phyloP scores from a whole-genome alignment of 2,888 invertebrate genomes.

The Melieria picta region DNA sequence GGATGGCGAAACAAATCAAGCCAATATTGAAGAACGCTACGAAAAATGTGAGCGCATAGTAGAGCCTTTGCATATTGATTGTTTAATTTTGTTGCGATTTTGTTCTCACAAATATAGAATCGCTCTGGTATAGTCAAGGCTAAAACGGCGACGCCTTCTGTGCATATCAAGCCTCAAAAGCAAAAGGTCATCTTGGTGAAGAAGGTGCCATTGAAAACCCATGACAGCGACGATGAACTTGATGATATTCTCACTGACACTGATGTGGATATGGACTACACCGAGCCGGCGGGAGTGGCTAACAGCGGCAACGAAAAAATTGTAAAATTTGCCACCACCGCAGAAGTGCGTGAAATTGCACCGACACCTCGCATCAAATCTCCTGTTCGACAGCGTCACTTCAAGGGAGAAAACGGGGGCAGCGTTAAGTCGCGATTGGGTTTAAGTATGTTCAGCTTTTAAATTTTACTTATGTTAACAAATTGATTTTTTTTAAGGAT shows the following conservation, averaged over 20 bases:
- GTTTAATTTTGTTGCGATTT: no score
- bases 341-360: constrained; percentile 65
- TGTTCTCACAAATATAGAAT: constrained; percentile 29
- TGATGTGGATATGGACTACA: constrained; percentile 47
- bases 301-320: constrained; percentile 57
- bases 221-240: constrained; percentile 53
- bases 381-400: constrained; percentile 25
- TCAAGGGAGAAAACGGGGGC: constrained; percentile 35
- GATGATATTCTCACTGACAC: constrained; percentile 42
- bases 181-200: constrained; percentile 64
- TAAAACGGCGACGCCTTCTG: constrained; percentile 44
- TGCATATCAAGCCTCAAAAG: constrained; percentile 46
- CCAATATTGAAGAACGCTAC: constrained; percentile 61
- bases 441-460: constrained; percentile 31
- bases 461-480: no score
- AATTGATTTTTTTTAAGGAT: no score
- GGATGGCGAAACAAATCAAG: constrained; percentile 52
- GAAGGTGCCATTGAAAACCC: constrained; percentile 62
- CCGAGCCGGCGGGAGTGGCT: constrained; percentile 29
- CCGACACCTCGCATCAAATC: constrained; percentile 45
- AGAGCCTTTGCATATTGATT: background rate
- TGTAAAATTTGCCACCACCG: constrained; percentile 65
- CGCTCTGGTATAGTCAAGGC: constrained; percentile 52
- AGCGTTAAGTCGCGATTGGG: constrained; percentile 57
- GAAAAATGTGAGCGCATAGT: constrained; percentile 43